Evolutionary conservation across 2,888 invertebrate species (phyloP), one percentile per base, ranked within the genome.

Genomic region (Drosophila kambysellisi): DNA sequence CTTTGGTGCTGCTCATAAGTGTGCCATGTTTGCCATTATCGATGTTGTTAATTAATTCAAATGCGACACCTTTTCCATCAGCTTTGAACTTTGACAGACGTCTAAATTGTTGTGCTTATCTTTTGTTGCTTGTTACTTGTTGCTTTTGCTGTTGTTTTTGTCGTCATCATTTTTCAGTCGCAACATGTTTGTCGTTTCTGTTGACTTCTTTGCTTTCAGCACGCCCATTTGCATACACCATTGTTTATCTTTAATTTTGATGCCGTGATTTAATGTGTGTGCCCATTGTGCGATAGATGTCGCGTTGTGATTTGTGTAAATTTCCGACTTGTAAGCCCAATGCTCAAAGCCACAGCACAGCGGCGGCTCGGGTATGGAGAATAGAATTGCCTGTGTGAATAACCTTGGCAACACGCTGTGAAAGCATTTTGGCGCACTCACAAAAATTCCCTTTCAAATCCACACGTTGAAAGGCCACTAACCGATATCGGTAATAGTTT

Each of bases 31-130:
- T 74, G 73, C 58, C 35, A 43, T 59, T 62, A 66, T 66, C 64
- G 60, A 63, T 68, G 25, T 50, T 72, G 58, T 63, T 87, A 75
- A 89, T 89, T 79, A 89, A 87, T 80, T 87, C 88, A 87, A 85
- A 61, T 60, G 70, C 73, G 81, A 84, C 88, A 86, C 74, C 81
- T 88, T 79, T 82, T 76, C 73, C 65, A 78, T 67, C 56, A 65
- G 61, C 63, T 66, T 56, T 70, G 71, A 80, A 80, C 77, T 78
- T 75, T 78, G 81, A 79, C 76, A 50, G 78, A 71, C 53, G 61
- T 52, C 66, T 68, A 74, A 74, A 67, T 72, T 61, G 62, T 72
- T 76, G 65, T n/a, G 35, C 12, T 54, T 39, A 46, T 46, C 15
- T 46, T 25, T 25, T 25, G 46, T 25, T 20, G 12, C 12, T 73